A percentile compares a stretch with the other conserved stretches of the same genome.
These are phyloP conservation scores for Brassicogethes aeneus DNA, from an alignment of 2,888 invertebrate genomes.

Conservation along the genomic window DNA sequence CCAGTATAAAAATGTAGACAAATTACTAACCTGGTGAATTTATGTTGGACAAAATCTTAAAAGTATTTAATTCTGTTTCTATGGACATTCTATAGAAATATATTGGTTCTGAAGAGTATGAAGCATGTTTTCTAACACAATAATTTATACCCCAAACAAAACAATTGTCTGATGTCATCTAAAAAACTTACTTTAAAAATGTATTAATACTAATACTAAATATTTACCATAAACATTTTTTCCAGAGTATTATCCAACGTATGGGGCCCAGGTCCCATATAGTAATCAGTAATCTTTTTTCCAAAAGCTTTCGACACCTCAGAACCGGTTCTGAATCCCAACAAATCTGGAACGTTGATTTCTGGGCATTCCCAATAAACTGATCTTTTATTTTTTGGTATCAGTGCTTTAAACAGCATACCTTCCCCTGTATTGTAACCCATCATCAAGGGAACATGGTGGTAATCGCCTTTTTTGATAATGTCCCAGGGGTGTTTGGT, in stretches of 20 bases:
- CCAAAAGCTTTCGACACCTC: not conserved
- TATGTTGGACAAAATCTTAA: slow-evolving; percentile 17
- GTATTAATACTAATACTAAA: not conserved
- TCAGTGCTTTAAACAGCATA: not conserved
- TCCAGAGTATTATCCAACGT: slow-evolving; percentile 11
- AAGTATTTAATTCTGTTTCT: slow-evolving; percentile 19
- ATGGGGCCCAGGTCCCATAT: slow-evolving; percentile 6
- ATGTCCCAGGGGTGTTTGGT: slow-evolving; percentile 2
- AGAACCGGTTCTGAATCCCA: not conserved
- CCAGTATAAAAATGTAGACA: too few relatives aligned
- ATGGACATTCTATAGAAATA: slow-evolving; percentile 30
- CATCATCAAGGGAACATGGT: slow-evolving; percentile 4
- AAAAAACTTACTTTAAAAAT: too few relatives aligned
- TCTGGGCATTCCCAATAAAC: slow-evolving; percentile 3
- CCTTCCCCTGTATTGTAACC: slow-evolving; percentile 4
- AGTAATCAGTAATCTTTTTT: slow-evolving; percentile 4
- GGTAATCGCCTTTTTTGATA: not conserved
- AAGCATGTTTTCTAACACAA: slow-evolving; percentile 17
- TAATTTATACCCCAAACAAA: slow-evolving; percentile 17
- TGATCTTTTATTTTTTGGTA: not conserved
- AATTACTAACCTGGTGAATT: slow-evolving; percentile 21
- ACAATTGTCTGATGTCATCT: slow-evolving; percentile 18
- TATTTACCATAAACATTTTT: not conserved
- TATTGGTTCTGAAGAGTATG: slow-evolving; percentile 24
- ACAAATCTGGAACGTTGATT: slow-evolving; percentile 6